These are phyloP conservation scores for Dufourea novaeangliae DNA, from an alignment of 1,140 invertebrate genomes.

Conservation along the genomic window DNA sequence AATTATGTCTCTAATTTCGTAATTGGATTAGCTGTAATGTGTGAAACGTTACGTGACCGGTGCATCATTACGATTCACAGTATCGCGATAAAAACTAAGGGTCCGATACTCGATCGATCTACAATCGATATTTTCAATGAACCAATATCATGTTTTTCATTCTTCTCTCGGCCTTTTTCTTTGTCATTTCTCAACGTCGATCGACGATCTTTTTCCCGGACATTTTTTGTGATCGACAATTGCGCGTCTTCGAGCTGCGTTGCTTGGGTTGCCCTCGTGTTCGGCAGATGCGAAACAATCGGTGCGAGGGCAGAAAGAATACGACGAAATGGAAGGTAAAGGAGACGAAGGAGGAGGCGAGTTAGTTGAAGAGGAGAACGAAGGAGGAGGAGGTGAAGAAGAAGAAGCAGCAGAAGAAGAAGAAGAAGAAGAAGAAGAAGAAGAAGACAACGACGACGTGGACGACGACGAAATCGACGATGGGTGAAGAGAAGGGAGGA, in stretches of 20 bases:
- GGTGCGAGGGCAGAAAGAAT: conserved; percentile 14
- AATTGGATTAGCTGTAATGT: conserved; percentile 38
- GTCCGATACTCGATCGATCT: no score
- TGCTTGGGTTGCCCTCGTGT: neutral
- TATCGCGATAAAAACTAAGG: neutral
- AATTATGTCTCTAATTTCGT: conserved; percentile 21
- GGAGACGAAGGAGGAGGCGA: neutral
- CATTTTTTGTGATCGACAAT: neutral
- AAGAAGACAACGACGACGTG: neutral
- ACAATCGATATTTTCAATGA: no score
- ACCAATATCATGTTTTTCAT: no score
- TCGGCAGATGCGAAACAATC: conserved; percentile 40
- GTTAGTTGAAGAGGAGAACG: no score
- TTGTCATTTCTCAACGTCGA: neutral
- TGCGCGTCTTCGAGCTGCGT: neutral
- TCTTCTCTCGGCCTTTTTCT: neutral
- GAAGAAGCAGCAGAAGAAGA: neutral
- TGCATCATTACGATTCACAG: neutral
- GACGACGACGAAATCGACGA: conserved; percentile 10
- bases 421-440: neutral
- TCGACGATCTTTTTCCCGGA: neutral
- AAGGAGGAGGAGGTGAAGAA: neutral
- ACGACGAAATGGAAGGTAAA: neutral
- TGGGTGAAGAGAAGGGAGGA: conserved; percentile 6
- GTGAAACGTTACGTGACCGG: neutral